Evolutionary conservation across 2,888 invertebrate species (phyloP), one percentile per base, ranked within the genome.

Genomic region (Choristoneura rosaceana): DNA sequence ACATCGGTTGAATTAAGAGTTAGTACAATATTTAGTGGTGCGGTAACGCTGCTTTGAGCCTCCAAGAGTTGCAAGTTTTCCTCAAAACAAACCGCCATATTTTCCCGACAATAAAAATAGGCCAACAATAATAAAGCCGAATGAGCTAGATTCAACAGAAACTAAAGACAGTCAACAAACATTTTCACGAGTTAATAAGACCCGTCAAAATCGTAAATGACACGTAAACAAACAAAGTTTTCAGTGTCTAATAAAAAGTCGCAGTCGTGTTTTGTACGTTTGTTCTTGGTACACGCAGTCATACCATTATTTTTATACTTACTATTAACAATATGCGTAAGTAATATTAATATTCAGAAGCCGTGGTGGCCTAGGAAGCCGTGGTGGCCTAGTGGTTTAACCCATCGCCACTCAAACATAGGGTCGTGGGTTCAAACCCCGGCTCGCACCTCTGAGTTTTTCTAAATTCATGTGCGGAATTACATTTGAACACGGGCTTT

Each of bases 211-310:
- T 62, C 70, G 63, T 71, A 74, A 74, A 76, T 64, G 69, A 69
- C 68, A 74, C 41, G 66, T 75, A 77, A 77, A 77, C 77, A 73
- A 71, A 59, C 67, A 71, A 17, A 38, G 68, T 70, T 76, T 64
- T 65, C 74, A 71, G 71, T 64, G 60, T 63, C 67, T 70, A 74
- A 74, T 77, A 77, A 77, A 76, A 75, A 55, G 70, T 66, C 47
- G 73, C 70, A 47, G 50, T 58, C 33, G 45, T 55, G 61, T 71
- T 58, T 58, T 68, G n/a, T 61, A 45, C 66, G 71, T 71, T 41
- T 67, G 71, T 58, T 73, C 68, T 38, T 43, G n/a, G 17, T 60
- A 61, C 33, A 38, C 47, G 5, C 12, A 52, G 69, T 60, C 60
- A 50, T 61, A 9, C 17, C 38, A 64, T 59, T 64, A 70, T 70